phyloP scores from a whole-genome alignment of 2,797 vertebrate genomes.

The Gymnothorax javanicus region DNA sequence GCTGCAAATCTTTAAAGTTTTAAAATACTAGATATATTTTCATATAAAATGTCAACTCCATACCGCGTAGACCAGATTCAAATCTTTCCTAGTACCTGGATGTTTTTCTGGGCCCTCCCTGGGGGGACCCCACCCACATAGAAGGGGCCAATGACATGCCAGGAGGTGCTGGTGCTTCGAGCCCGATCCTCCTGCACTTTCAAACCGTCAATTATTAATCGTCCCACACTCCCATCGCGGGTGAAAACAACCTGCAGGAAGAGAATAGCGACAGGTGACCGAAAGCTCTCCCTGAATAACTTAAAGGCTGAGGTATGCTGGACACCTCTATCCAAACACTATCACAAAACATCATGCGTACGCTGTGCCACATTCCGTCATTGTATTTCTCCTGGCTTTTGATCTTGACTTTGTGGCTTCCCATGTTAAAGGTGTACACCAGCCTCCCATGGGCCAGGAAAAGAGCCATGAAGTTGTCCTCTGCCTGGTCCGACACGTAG shows the following conservation, averaged over 20 bases:
- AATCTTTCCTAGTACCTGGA: slow-evolving; percentile 76
- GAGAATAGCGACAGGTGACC: slow-evolving; percentile 23
- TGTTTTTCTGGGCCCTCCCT: slow-evolving; percentile 81
- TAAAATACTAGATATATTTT: neutral
- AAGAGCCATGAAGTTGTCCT: slow-evolving; percentile 86
- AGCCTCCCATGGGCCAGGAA: slow-evolving; percentile 85
- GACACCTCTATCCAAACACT: neutral
- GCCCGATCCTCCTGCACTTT: slow-evolving; percentile 77
- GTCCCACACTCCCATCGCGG: slow-evolving; percentile 77
- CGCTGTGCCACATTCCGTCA: slow-evolving; percentile 88
- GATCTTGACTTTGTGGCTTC: slow-evolving; percentile 80
- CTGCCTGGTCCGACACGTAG: slow-evolving; percentile 82
- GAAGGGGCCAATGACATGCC: slow-evolving; percentile 79
- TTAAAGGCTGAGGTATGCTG: neutral
- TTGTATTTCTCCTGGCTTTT: slow-evolving; percentile 84
- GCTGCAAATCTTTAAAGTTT: neutral
- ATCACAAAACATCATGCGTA: slow-evolving; percentile 63
- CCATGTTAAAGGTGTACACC: slow-evolving; percentile 84
- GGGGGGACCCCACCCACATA: slow-evolving; percentile 89
- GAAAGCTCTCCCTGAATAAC: slow-evolving; percentile 20
- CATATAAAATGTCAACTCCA: neutral
- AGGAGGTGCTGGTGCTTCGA: slow-evolving; percentile 54
- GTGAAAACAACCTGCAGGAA: slow-evolving; percentile 79
- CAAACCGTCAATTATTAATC: slow-evolving; percentile 84
- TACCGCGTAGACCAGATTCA: neutral